phyloP scores from a whole-genome alignment of 2,888 invertebrate species.

The Nowickia ferox region DNA sequence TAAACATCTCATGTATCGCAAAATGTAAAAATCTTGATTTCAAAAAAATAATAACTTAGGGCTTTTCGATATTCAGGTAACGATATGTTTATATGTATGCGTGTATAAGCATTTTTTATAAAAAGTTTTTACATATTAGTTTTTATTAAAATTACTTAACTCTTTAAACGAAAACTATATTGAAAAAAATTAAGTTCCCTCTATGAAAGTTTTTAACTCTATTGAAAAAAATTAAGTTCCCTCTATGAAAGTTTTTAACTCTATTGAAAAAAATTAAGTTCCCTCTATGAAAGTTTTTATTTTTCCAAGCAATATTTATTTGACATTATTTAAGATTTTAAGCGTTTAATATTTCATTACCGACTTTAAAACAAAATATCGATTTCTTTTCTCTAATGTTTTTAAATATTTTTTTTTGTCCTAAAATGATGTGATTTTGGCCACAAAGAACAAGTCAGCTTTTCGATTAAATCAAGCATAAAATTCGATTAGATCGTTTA shows the following conservation, averaged over 20 bases:
- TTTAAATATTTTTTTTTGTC: not conserved
- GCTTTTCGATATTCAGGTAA: too few species aligned
- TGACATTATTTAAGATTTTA: not conserved
- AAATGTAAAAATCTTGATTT: too few species aligned
- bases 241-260: too few species aligned
- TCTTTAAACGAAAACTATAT: conserved; percentile 29
- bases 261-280: conserved; percentile 23
- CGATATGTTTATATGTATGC: too few species aligned
- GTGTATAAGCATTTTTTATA: not conserved
- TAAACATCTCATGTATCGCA: too few species aligned
- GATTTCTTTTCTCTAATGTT: conserved; percentile 28
- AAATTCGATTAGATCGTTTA: conserved; percentile 64
- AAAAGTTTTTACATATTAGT: conserved; percentile 5
- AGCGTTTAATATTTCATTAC: conserved; percentile 54
- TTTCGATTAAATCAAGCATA: conserved; percentile 64
- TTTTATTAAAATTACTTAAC: conserved; percentile 25
- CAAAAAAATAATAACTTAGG: too few species aligned
- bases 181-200: too few species aligned
- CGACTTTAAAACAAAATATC: conserved; percentile 56
- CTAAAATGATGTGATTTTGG: conserved; percentile 3
- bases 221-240: too few species aligned
- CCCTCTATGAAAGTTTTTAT: not conserved
- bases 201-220: too few species aligned
- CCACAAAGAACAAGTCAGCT: conserved; percentile 30
- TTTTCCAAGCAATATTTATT: not conserved